Evolutionary conservation across 2,113 vertebrate species (phyloP).

Genomic region (Telmatochromis sp.): DNA sequence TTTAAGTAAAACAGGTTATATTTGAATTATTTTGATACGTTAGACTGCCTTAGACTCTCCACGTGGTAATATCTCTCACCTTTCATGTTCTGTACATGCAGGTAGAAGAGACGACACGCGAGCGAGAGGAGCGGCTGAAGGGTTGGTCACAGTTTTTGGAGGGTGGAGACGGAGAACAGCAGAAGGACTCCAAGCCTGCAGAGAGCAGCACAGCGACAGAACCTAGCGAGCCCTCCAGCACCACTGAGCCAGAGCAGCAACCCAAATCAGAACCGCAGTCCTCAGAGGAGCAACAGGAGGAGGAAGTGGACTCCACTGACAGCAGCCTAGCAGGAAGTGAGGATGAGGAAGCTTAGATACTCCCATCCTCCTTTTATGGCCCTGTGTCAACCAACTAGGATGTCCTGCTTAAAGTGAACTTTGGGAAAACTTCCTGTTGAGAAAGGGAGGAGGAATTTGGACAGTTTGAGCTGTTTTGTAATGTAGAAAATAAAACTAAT

Average conservation of each 20-base stretch:
- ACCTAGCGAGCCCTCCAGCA: slow-evolving; percentile 2
- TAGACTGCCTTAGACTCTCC: not conserved
- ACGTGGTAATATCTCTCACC: not conserved
- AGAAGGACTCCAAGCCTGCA: not conserved
- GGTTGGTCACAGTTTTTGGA: slow-evolving; percentile 84
- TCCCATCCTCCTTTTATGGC: not conserved
- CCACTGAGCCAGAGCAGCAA: not conserved
- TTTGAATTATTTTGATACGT: not conserved
- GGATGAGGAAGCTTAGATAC: slow-evolving; percentile 71
- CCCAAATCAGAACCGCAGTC: not conserved
- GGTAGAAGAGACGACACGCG: slow-evolving; percentile 92
- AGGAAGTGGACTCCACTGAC: slow-evolving; percentile 78
- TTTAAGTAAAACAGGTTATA: not conserved
- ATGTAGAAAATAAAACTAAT: slow-evolving; percentile 43
- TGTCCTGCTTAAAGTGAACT: not conserved
- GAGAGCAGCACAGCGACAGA: slow-evolving; percentile 23
- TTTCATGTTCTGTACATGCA: slow-evolving; percentile 23
- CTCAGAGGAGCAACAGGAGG: slow-evolving; percentile 2
- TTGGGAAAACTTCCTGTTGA: not conserved
- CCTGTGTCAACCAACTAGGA: not conserved
- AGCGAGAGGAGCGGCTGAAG: slow-evolving; percentile 91
- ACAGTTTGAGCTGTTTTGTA: slow-evolving; percentile 19
- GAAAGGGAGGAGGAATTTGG: not conserved
- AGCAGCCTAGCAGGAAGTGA: slow-evolving; percentile 88
- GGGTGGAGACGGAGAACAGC: slow-evolving; percentile 25